Base-by-base conservation (phyloP, 2,888 invertebrate species). In the Hypolimnas misippus region DNA sequence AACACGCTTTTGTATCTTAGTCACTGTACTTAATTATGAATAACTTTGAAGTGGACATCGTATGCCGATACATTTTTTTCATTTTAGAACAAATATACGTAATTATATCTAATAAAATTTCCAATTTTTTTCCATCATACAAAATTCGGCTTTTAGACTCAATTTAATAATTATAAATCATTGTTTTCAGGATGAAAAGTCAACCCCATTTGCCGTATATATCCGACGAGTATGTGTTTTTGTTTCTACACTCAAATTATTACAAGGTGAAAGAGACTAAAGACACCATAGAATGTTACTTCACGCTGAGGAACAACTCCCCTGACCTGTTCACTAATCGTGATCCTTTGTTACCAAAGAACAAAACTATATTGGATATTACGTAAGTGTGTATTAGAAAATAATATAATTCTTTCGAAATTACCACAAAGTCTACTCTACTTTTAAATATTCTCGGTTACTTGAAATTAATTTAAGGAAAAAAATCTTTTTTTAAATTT, bases 231-330 rank as follows among this genome's bases (percentile, higher is more conserved):
- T 94, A 93, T 82, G 84, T 95, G 64, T 84, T 93, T 71, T 83
- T 95, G 68, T 95, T 95, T 82, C 89, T 95, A 6, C 94, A 95
- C 83, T 94, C 94, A 62, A 91, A 91, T 78, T 90, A 89, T 76
- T 90, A 85, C 76, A 89, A 90, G 69, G 79, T 86, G 57, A 89
- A 89, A 65, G 90, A 90, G 79, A 88, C 91, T 10, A 90, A 90
- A 62, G 89, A 89, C 14, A 92, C 92, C 1, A 90, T 92, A 53
- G 92, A 92, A 69, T 85, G 86, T 68, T 92, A 92, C 77, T 94
- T 94, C 85, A 93, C 94, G 0, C 81, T 94, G 14, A 85, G 94
- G 42, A 90, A 93, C 0, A 93, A 90, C 70, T 88, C 93, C 0
- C 93, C 94, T 0, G 93, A 93, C 38, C 76, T 95, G 46, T 95